These are phyloP conservation scores for Notoglanidium macrostoma DNA, from an alignment of 2,797 vertebrate species.

Conservation along the genomic window DNA sequence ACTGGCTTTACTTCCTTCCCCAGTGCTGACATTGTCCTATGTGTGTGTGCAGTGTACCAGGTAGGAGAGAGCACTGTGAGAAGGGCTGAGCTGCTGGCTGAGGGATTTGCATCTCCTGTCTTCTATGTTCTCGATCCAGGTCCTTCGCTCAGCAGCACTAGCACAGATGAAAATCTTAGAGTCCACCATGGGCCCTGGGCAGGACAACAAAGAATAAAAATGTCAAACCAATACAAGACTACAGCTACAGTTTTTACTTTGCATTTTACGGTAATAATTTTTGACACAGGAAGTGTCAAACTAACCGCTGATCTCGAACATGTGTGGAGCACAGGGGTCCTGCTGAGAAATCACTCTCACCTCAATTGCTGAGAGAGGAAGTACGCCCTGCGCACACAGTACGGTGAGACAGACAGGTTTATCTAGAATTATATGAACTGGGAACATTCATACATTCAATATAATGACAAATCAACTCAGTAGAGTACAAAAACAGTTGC, in stretches of 20 bases:
- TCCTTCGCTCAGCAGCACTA: slow-evolving; percentile 66
- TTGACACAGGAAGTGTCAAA: slow-evolving; percentile 36
- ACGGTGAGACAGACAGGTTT: not conserved
- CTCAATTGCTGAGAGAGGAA: slow-evolving; percentile 81
- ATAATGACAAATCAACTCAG: not conserved
- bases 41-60: slow-evolving; percentile 63
- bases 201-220: not conserved
- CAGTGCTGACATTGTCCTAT: not conserved
- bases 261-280: not conserved
- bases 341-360: slow-evolving; percentile 59
- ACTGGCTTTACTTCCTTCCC: not conserved
- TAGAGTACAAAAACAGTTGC: not conserved
- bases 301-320: slow-evolving; percentile 82
- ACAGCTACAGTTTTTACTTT: not conserved
- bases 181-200: slow-evolving; percentile 79
- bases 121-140: slow-evolving; percentile 75
- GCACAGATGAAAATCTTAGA: slow-evolving; percentile 76
- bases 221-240: not conserved
- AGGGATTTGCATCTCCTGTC: slow-evolving; percentile 72
- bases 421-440: not conserved
- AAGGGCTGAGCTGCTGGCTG: slow-evolving; percentile 66
- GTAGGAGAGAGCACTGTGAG: slow-evolving; percentile 74
- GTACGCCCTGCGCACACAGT: slow-evolving; percentile 73
- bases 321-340: slow-evolving; percentile 63
- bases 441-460: not conserved